A percentile compares a stretch with the other conserved stretches of the same genome.
Evolutionary conservation across 2,888 invertebrate genomes (phyloP).

Genomic region (Nyleta sp.): DNA sequence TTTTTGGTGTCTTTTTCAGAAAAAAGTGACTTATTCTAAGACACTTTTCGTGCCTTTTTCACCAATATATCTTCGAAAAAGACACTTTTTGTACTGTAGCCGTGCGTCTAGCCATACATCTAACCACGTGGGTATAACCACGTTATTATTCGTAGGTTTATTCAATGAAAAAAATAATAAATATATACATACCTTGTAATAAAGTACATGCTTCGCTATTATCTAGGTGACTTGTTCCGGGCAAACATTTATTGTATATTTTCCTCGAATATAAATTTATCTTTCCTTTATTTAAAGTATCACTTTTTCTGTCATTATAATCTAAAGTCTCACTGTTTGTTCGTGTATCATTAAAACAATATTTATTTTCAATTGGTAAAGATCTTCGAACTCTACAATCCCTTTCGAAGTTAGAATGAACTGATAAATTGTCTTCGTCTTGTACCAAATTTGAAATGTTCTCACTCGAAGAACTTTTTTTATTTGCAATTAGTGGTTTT

Average conservation of each 20-base stretch:
- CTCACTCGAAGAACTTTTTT: constrained; percentile 83
- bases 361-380: constrained; percentile 84
- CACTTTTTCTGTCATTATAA: constrained; percentile 23
- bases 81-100: too few species aligned
- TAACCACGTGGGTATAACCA: too few species aligned
- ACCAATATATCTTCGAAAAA: too few species aligned
- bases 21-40: too few species aligned
- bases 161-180: too few species aligned
- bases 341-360: background rate
- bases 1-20: too few species aligned
- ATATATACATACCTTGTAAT: background rate
- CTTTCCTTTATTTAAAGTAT: constrained; percentile 6
- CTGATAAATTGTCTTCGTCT: constrained; percentile 70
- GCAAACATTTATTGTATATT: background rate
- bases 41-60: too few species aligned
- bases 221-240: background rate
- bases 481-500: constrained; percentile 69
- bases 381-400: constrained; percentile 87
- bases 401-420: constrained; percentile 86
- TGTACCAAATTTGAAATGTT: constrained; percentile 79
- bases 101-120: too few species aligned
- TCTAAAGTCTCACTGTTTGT: constrained; percentile 18
- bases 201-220: background rate
- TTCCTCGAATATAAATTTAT: background rate
- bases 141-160: too few species aligned